Conservation (phyloP, 2,797 vertebrate genomes). For the Lutjanus campechanus region DNA sequence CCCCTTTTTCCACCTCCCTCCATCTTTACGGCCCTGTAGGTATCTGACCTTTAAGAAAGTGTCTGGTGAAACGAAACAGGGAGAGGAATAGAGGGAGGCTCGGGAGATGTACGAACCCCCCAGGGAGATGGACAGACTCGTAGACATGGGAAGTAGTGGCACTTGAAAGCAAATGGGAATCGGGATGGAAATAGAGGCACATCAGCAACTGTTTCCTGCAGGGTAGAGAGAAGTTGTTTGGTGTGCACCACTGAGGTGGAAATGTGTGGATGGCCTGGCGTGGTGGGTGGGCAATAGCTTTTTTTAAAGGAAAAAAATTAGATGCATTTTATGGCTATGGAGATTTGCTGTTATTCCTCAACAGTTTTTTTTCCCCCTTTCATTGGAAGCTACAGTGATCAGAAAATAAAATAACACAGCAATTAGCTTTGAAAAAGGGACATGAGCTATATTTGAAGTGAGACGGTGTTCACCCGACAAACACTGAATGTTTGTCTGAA, state of each 20-base stretch:
- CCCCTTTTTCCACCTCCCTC: slow-evolving; percentile 44
- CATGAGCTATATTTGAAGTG: slow-evolving; percentile 4
- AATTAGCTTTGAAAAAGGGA: slow-evolving; percentile 11
- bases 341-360: slow-evolving; percentile 43
- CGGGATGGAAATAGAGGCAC: slow-evolving; percentile 78
- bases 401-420: background rate
- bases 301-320: slow-evolving; percentile 51
- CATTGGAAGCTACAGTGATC: slow-evolving; percentile 6
- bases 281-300: slow-evolving; percentile 69
- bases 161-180: slow-evolving; percentile 83
- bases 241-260: slow-evolving; percentile 80
- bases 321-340: slow-evolving; percentile 36
- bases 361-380: slow-evolving; percentile 13
- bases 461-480: background rate
- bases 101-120: slow-evolving; percentile 69
- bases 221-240: slow-evolving; percentile 74
- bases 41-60: slow-evolving; percentile 81
- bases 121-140: slow-evolving; percentile 70
- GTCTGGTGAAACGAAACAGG: slow-evolving; percentile 65
- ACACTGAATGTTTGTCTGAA: slow-evolving; percentile 20
- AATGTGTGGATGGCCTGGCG: slow-evolving; percentile 71
- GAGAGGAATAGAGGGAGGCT: slow-evolving; percentile 59
- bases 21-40: slow-evolving; percentile 66
- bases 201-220: slow-evolving; percentile 78
- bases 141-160: slow-evolving; percentile 75